Conservation (phyloP, 92 coral and sea anemone genomes). For the Desmophyllum pertusum region DNA sequence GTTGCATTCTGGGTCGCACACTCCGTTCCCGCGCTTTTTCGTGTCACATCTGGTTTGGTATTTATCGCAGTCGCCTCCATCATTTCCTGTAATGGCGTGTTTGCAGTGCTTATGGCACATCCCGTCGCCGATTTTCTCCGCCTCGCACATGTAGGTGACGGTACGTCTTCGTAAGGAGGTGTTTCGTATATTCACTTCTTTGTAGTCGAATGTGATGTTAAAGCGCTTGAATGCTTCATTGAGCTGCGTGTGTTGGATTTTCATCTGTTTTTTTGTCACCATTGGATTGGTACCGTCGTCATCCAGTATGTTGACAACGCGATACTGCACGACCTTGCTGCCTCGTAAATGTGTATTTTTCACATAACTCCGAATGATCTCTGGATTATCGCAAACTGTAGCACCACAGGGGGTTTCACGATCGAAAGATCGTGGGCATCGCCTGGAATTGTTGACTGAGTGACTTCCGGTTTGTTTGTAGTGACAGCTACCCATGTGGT, state of each 20-base stretch:
- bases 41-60: slow-evolving; percentile 49
- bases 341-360: slow-evolving; percentile 71
- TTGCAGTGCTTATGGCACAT: slow-evolving; percentile 69
- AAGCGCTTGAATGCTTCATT: slow-evolving; percentile 67
- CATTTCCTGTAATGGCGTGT: slow-evolving; percentile 79
- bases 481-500: slow-evolving; percentile 73
- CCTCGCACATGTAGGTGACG: slow-evolving; percentile 76
- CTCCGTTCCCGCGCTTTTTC: slow-evolving; percentile 74
- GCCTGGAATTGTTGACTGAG: slow-evolving; percentile 85
- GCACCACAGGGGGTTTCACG: slow-evolving; percentile 92
- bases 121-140: slow-evolving; percentile 75
- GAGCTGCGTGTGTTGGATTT: slow-evolving; percentile 59
- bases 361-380: slow-evolving; percentile 88
- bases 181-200: slow-evolving; percentile 62
- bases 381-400: slow-evolving; percentile 97
- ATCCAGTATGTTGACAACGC: slow-evolving; percentile 83
- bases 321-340: slow-evolving; percentile 69
- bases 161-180: slow-evolving; percentile 81
- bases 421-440: slow-evolving; percentile 91
- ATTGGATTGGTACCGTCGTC: slow-evolving; percentile 88
- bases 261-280: slow-evolving; percentile 69
- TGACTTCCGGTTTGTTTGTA: slow-evolving; percentile 68
- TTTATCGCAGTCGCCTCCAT: slow-evolving; percentile 90
- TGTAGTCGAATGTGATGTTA: slow-evolving; percentile 81
- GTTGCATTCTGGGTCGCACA: slow-evolving; percentile 94